Base-by-base conservation (phyloP, 1,140 invertebrate species). In the Palaemon carinicauda region DNA sequence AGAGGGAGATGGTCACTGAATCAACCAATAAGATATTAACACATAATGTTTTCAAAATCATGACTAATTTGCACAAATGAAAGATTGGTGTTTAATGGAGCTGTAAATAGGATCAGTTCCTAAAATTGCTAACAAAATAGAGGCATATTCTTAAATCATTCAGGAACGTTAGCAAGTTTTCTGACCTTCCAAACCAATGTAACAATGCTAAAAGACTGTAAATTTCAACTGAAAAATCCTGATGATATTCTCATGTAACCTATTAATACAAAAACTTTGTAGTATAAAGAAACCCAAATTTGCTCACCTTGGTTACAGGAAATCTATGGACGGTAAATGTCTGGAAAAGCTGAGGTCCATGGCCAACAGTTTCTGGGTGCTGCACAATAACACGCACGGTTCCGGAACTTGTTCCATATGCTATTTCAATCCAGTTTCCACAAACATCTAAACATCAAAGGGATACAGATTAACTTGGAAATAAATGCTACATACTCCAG, bases 391-490 rank as follows among this genome's bases (percentile, higher is more conserved):
- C 97, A 78, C 98, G 93, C 0, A 99, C 98, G 21, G 96, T 97
- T 19, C 98, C 98, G 21, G 96, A 97, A 90, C 95, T 95, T 12
- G 98, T 99, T 10, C 98, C 98, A 92, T 99, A 99, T 0, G 98
- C 98, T 90, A 99, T 99, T 93, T 99, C 98, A 90, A 99, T 98
- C 98, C 98, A 99, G 92, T 99, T 99, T 33, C 98, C 98, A 92
- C 96, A 98, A 52, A 98, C 93, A 94, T 96, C 97, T 97, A 90
- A 17, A 54, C 33, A 41, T 75, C n/a, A 74, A 29, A 79, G 21
- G 12, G 33, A 65, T 1, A n/a, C 41, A 31, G 21, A 9, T 21
- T 65, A 15, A 80, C 33, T 33, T 41, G 53, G 7, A 80, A 53
- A 31, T 24, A 53, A 53, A 51, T n/a, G 31, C 2, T 3, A 15